These are phyloP conservation scores for Antechinus stuartii DNA, from an alignment of 2,113 vertebrate species.

Conservation along the genomic window DNA sequence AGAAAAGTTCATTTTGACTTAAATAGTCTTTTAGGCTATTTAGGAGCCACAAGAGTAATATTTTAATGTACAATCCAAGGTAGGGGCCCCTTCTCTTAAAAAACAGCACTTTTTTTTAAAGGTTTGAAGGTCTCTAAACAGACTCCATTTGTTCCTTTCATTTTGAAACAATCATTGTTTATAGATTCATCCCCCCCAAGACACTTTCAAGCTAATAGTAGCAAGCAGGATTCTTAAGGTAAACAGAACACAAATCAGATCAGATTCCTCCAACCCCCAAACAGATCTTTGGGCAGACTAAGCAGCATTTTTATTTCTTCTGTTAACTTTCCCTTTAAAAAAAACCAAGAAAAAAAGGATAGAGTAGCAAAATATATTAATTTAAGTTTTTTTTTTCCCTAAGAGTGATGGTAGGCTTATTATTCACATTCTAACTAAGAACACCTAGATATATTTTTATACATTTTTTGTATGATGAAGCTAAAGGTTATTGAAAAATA, in stretches of 20 bases:
- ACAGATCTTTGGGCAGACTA: conserved; percentile 62
- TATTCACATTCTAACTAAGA: conserved; percentile 51
- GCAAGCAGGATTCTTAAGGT: conserved; percentile 33
- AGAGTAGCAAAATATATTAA: conserved; percentile 38
- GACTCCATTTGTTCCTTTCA: conserved; percentile 60
- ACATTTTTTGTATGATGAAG: conserved; percentile 52
- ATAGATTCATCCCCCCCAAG: conserved; percentile 29
- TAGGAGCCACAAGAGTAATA: conserved; percentile 14
- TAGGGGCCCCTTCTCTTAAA: conserved; percentile 48
- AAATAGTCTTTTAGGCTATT: conserved; percentile 3
- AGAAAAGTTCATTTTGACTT: conserved; percentile 55
- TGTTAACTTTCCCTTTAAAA: conserved; percentile 59
- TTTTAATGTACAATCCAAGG: conserved; percentile 32
- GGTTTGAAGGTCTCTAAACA: conserved; percentile 45
- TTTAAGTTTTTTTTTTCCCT: conserved; percentile 38
- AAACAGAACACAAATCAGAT: conserved; percentile 43
- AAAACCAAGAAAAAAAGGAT: conserved; percentile 55
- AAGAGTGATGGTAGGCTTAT: conserved; percentile 40
- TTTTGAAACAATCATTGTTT: conserved; percentile 59
- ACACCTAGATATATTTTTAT: conserved; percentile 52
- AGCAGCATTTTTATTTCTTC: conserved; percentile 55
- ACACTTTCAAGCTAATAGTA: conserved; percentile 51
- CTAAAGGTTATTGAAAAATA: conserved; percentile 37
- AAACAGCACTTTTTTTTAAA: conserved; percentile 32
- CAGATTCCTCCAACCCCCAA: conserved; percentile 62